Evolutionary conservation across 2,888 invertebrate genomes (phyloP).

Genomic region (Machimus atricapillus): DNA sequence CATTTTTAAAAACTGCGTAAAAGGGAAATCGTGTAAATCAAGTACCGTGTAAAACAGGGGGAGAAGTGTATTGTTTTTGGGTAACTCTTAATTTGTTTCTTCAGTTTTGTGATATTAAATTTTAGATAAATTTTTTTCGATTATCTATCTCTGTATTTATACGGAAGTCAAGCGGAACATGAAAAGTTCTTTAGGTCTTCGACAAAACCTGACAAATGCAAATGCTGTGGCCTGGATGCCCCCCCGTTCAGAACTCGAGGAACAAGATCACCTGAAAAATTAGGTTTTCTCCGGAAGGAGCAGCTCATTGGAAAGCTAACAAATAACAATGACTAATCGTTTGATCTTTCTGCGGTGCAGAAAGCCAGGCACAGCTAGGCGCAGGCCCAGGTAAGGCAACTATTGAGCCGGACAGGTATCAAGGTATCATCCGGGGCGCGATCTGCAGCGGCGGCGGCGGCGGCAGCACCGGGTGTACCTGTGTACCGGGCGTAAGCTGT

Average conservation of each 20-base stretch:
- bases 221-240: not conserved
- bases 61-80: too few relatives aligned
- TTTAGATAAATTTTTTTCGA: too few relatives aligned
- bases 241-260: too few relatives aligned
- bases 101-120: too few relatives aligned
- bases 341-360: not conserved
- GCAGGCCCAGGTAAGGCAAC: not conserved
- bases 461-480: not conserved
- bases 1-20: too few relatives aligned
- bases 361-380: not conserved
- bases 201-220: not conserved
- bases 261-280: not conserved
- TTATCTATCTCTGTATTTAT: too few relatives aligned
- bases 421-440: not conserved
- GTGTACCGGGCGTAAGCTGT: not conserved
- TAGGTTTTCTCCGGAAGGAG: not conserved
- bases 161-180: too few relatives aligned
- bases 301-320: not conserved
- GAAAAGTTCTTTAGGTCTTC: not conserved
- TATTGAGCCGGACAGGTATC: not conserved
- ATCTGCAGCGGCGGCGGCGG: not conserved
- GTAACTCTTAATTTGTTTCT: too few relatives aligned
- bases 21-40: too few relatives aligned
- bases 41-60: too few relatives aligned
- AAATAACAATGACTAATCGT: slow-evolving; percentile 18